Evolutionary conservation across 2,888 invertebrate species (phyloP).

Genomic region (Hemistola chrysoprasaria): DNA sequence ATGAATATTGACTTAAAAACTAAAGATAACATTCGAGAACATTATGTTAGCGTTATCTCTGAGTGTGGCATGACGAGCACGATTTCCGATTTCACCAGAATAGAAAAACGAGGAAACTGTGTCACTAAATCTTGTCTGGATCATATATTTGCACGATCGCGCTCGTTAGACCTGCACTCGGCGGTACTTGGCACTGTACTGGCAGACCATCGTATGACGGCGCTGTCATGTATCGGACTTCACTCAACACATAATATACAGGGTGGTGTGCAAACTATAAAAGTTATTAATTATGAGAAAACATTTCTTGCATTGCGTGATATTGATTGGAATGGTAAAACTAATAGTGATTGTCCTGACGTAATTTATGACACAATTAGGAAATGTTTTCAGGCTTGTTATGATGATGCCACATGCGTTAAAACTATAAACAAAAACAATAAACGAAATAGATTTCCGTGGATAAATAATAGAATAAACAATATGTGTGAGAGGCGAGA

Average conservation of each 20-base stretch:
- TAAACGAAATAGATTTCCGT: not conserved
- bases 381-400: too few species aligned
- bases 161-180: slow-evolving; percentile 23
- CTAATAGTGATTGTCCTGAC: too few species aligned
- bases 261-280: too few species aligned
- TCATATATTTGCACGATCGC: slow-evolving; percentile 29
- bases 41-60: slow-evolving; percentile 13
- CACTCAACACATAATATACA: too few species aligned
- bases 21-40: slow-evolving; percentile 6
- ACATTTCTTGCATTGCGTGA: too few species aligned
- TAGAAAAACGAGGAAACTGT: slow-evolving; percentile 18
- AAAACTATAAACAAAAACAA: too few species aligned
- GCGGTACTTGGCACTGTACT: slow-evolving; percentile 24
- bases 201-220: slow-evolving; percentile 31
- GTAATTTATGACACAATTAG: too few species aligned
- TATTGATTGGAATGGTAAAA: too few species aligned
- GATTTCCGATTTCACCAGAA: slow-evolving; percentile 20
- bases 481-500: not conserved
- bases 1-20: slow-evolving; percentile 9
- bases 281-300: too few species aligned
- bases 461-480: not conserved
- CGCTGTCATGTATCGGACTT: too few species aligned
- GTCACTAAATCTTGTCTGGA: slow-evolving; percentile 30
- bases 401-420: too few species aligned
- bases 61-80: slow-evolving; percentile 20